Base-by-base conservation (phyloP, 2,888 invertebrate species). In the Tromatobia lineatoria region DNA sequence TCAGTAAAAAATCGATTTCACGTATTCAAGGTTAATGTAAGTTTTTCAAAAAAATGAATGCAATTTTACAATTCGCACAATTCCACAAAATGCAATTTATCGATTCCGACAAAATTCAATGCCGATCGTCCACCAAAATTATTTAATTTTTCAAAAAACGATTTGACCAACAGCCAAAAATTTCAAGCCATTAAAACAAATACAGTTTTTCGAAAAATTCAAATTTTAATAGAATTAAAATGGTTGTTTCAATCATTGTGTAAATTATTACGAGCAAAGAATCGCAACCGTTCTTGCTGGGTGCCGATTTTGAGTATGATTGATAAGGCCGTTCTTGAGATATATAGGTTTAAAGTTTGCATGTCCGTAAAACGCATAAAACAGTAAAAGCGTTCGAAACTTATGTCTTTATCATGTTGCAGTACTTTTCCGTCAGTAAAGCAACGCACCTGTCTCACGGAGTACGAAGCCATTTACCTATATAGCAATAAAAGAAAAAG, bases 401-500 rank as follows among this genome's bases (percentile, higher is more conserved):
- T 4, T 23, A 10, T 13, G 6, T 23, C 25, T 66, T 42, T 38
- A 7, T 66, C 66, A 18, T 23, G 8, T 15, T 7, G 3, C 15
- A n/a, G 15, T 4, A 66, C 13, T 23, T 34, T 38, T 20, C 64
- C 38, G 7, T 18, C 18, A 18, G 66, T 15, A 10, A 67, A 45
- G 8, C 25, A 7, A 6, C 66, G 47, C 47, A 67, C 25, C 66
- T 67, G 66, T 23, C 18, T 23, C 66, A 15, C 23, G 8, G 66
- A 47, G 8, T 67, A 20, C 15, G 38, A 34, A 15, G 15, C 20
- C n/a, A 42, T 23, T 47, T 47, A 20, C 20, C n/a, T 34, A 15
- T 8, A 34, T 15, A 20, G 11, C 25, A 64, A 78, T n/a, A 34
- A 42, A 29, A 38, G 50, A 29, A 59, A 29, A 42, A 57, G 66